Conservation (phyloP, 2,888 invertebrate genomes). For the Sicus ferrugineus region DNA sequence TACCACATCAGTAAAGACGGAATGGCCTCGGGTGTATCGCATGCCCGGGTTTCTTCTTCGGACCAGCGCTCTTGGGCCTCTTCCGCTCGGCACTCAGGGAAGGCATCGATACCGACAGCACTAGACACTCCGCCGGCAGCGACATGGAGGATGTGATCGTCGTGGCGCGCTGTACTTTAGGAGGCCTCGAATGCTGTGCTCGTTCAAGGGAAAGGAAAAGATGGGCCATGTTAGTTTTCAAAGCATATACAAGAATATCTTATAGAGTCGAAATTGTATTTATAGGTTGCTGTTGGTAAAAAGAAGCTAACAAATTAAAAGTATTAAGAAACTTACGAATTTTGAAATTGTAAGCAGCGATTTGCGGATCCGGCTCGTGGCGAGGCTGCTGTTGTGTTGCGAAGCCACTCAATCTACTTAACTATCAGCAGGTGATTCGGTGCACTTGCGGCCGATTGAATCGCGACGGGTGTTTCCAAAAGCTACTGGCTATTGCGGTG, state of each 20-base stretch:
- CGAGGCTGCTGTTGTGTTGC: slow-evolving; percentile 22
- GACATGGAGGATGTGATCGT: slow-evolving; percentile 65
- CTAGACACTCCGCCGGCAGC: slow-evolving; percentile 64
- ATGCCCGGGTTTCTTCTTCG: slow-evolving; percentile 58
- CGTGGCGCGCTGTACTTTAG: slow-evolving; percentile 60
- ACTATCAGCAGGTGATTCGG: slow-evolving; percentile 20
- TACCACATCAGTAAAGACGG: slow-evolving; percentile 57
- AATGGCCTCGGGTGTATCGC: slow-evolving; percentile 63
- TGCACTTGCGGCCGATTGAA: slow-evolving; percentile 5
- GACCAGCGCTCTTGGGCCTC: slow-evolving; percentile 62
- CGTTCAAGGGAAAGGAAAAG: slow-evolving; percentile 24
- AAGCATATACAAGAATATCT: no score
- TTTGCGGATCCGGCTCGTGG: slow-evolving; percentile 17
- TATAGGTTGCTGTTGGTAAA: slow-evolving; percentile 5
- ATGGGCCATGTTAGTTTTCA: not conserved
- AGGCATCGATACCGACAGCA: slow-evolving; percentile 64
- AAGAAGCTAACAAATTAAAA: slow-evolving; percentile 12
- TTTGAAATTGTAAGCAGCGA: slow-evolving; percentile 28
- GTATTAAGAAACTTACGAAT: slow-evolving; percentile 26
- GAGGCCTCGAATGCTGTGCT: slow-evolving; percentile 59
- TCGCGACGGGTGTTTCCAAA: slow-evolving; percentile 14
- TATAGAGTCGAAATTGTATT: no score
- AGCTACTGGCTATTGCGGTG: not conserved
- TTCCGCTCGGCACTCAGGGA: slow-evolving; percentile 60
- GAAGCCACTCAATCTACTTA: slow-evolving; percentile 19